A percentile compares a stretch with the other conserved stretches of the same genome.
phyloP scores from a whole-genome alignment of 2,888 invertebrate genomes.

The Aspidapion aeneum region DNA sequence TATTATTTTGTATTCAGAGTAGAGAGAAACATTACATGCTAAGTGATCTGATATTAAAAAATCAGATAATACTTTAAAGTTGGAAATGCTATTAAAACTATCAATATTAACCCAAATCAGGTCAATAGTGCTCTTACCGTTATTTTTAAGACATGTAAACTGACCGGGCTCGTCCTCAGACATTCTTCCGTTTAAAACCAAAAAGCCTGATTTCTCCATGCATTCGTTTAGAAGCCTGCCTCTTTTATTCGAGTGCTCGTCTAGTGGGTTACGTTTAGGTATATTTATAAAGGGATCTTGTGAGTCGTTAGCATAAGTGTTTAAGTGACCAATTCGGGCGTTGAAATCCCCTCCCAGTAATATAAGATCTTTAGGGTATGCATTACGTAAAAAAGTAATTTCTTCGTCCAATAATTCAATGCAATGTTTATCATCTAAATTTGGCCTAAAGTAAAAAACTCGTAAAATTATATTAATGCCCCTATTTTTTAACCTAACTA shows the following conservation, averaged over 20 bases:
- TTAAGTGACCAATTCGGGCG: background rate
- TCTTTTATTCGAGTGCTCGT: background rate
- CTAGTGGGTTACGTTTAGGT: background rate
- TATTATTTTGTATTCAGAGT: too few species aligned
- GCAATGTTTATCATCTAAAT: background rate
- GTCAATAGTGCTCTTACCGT: background rate
- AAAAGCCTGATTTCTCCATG: background rate
- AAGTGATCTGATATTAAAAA: too few species aligned
- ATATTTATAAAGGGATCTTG: background rate
- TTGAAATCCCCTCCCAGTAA: background rate
- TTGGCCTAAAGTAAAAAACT: background rate
- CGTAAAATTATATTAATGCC: background rate
- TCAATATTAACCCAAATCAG: background rate
- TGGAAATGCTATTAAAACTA: background rate
- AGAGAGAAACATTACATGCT: too few species aligned
- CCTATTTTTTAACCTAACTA: background rate
- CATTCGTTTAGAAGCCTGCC: background rate
- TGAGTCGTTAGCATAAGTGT: background rate
- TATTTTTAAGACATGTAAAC: background rate
- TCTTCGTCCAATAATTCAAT: background rate
- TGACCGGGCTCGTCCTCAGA: background rate
- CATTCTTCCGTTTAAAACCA: background rate
- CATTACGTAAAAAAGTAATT: background rate
- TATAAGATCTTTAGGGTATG: background rate
- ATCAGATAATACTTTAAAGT: too few species aligned